Base-by-base conservation (phyloP, 2,797 vertebrate genomes). In the Propithecus perrieri region DNA sequence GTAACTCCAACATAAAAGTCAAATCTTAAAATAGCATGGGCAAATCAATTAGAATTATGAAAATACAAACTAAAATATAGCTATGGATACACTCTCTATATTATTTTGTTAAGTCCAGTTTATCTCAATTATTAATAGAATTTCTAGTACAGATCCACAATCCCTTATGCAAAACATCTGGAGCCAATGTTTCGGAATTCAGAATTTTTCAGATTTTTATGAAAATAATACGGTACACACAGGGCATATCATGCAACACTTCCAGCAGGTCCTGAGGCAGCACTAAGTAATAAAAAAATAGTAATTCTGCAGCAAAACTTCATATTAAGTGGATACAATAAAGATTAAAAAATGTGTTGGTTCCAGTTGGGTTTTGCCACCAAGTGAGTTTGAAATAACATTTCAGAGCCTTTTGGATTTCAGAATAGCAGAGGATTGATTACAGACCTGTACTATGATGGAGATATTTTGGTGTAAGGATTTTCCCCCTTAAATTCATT, bases 1-100 rank as follows among this genome's bases (percentile, higher is more conserved):
- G 24, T 84, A 89, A 96, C 2, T 22, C n/a, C 46, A 95, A 65
- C 46, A 90, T 24, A 94, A 92, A 96, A 95, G 50, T 85, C 43
- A 87, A 84, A 75, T 61, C 78, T 84, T 90, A 67, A 80, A 94
- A 85, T 14, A 92, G 17, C 38, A 87, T 3, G 3, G 33, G 76
- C 65, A 95, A 90, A 41, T 83, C 69, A 89, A 75, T 5, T 57
- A 57, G 22, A 74, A 17, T n/a, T 38, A 50, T 84, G 53, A 59
- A 92, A 97, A 84, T 46, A 90, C 7, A 93, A 88, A 80, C 75
- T 89, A 92, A 74, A 7, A 76, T 53, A 89, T 5, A 57, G 41
- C n/a, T 85, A 90, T 55, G 4, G 46, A 96, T 14, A 85, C 4
- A 91, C 4, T 35, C 15, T 46, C 22, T 67, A 38, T 12, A 20